Percentiles rank a stretch among this genome's conserved stretches.
These are phyloP conservation scores for Ecliptopera silaceata DNA, from an alignment of 2,888 invertebrate genomes.

Conservation along the genomic window DNA sequence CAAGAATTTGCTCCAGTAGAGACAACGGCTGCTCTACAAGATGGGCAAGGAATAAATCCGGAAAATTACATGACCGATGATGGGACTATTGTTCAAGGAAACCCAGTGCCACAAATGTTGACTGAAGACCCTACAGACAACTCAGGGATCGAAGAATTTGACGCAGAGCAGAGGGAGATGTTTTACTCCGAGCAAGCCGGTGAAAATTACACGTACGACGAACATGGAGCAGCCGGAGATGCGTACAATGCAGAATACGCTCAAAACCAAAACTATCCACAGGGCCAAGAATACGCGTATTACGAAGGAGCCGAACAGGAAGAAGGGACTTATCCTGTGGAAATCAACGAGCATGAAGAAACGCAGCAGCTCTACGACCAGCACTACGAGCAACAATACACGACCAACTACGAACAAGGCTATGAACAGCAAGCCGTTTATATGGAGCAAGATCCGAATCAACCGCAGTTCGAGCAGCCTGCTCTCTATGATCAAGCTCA, in stretches of 20 bases:
- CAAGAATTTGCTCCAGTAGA: conserved; percentile 42
- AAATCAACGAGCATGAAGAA: conserved; percentile 60
- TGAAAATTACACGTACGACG: conserved; percentile 43
- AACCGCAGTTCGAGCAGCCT: conserved; percentile 28
- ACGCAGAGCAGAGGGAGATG: conserved; percentile 60
- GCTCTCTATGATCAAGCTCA: conserved; percentile 29
- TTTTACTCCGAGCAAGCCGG: conserved; percentile 57
- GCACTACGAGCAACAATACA: conserved; percentile 64
- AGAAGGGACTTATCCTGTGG: conserved; percentile 46
- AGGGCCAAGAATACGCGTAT: conserved; percentile 53
- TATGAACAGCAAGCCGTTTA: conserved; percentile 40
- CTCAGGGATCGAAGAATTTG: conserved; percentile 55
- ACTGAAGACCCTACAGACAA: conserved; percentile 23
- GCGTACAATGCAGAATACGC: conserved; percentile 40
- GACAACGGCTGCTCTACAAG: conserved; percentile 34
- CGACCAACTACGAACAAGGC: conserved; percentile 34
- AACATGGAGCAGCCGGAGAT: conserved; percentile 34
- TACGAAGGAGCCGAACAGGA: conserved; percentile 50
- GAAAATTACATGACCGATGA: conserved; percentile 32
- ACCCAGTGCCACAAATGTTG: conserved; percentile 7
- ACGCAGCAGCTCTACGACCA: conserved; percentile 60
- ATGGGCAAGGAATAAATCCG: conserved; percentile 41
- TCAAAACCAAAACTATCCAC: conserved; percentile 42
- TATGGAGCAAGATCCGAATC: conserved; percentile 26
- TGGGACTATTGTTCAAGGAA: conserved; percentile 22